A percentile compares a stretch with the other conserved stretches of the same genome.
Conservation (phyloP, 2,888 invertebrate genomes). For the Philhelius pedissequus region DNA sequence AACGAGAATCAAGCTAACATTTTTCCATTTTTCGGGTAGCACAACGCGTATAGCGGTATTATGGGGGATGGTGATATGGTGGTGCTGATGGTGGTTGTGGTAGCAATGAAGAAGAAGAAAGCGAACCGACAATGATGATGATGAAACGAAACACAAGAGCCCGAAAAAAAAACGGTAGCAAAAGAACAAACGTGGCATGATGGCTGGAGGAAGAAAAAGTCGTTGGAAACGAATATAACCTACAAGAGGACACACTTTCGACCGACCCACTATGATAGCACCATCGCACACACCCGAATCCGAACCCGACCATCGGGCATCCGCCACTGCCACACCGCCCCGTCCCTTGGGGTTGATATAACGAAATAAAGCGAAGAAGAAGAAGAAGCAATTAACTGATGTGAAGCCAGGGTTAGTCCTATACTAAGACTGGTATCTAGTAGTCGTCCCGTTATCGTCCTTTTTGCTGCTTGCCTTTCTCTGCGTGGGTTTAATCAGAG, state of each 20-base stretch:
- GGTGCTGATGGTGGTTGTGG: neutral
- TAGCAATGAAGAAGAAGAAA: neutral
- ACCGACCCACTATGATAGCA: slow-evolving; percentile 15
- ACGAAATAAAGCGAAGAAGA: slow-evolving; percentile 23
- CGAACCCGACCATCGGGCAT: neutral
- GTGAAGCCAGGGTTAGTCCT: slow-evolving; percentile 34
- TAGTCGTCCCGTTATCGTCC: neutral
- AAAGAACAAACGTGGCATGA: neutral
- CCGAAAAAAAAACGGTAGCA: slow-evolving; percentile 29
- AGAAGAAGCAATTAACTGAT: slow-evolving; percentile 62
- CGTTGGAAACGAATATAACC: slow-evolving; percentile 31
- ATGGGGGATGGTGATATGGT: too few relatives aligned
- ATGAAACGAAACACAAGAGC: slow-evolving; percentile 62
- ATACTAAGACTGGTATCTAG: too few relatives aligned
- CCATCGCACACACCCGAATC: too few relatives aligned
- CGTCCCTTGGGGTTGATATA: slow-evolving; percentile 4
- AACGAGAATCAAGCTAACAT: slow-evolving; percentile 43
- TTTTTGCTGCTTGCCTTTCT: neutral
- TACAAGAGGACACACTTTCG: slow-evolving; percentile 57
- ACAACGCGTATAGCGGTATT: too few relatives aligned
- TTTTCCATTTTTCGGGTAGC: neutral
- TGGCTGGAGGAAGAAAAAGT: slow-evolving; percentile 34
- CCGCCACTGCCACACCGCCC: neutral
- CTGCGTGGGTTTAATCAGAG: slow-evolving; percentile 52
- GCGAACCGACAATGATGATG: slow-evolving; percentile 44